These are phyloP conservation scores for Chionoecetes opilio DNA, from an alignment of 1,140 invertebrate species.

Conservation along the genomic window DNA sequence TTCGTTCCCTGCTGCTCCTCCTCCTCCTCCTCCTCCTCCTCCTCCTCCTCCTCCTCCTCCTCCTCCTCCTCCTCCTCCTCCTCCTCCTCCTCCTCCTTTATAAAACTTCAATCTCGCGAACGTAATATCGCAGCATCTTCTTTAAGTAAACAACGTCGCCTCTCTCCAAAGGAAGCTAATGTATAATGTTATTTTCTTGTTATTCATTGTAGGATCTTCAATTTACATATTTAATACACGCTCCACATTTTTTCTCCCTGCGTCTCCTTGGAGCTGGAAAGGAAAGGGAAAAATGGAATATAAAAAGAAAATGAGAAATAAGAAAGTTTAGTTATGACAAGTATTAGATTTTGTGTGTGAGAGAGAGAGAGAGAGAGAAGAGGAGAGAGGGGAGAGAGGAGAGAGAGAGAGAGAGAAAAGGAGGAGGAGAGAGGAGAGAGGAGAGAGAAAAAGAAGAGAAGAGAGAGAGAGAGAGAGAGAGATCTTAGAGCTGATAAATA, in stretches of 20 bases:
- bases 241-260: neutral
- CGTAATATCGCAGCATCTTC: slow-evolving; percentile 8
- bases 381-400: neutral
- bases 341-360: neutral
- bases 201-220: slow-evolving; percentile 21
- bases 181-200: slow-evolving; percentile 31
- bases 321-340: neutral
- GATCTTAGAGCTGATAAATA: neutral
- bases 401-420: slow-evolving; percentile 7
- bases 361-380: neutral
- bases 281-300: neutral
- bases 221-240: neutral
- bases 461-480: slow-evolving; percentile 48
- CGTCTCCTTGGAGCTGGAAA: neutral
- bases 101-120: slow-evolving; percentile 38
- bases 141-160: slow-evolving; percentile 16
- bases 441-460: neutral
- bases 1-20: neutral
- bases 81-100: slow-evolving; percentile 23
- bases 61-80: neutral
- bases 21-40: slow-evolving; percentile 39
- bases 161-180: slow-evolving; percentile 30
- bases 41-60: neutral
- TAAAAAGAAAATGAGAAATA: neutral
- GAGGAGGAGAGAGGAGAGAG: neutral